Percentiles rank a stretch among this genome's conserved stretches.
These are phyloP conservation scores for Magallana nippona DNA, from an alignment of 2,888 invertebrate genomes.

Conservation along the genomic window DNA sequence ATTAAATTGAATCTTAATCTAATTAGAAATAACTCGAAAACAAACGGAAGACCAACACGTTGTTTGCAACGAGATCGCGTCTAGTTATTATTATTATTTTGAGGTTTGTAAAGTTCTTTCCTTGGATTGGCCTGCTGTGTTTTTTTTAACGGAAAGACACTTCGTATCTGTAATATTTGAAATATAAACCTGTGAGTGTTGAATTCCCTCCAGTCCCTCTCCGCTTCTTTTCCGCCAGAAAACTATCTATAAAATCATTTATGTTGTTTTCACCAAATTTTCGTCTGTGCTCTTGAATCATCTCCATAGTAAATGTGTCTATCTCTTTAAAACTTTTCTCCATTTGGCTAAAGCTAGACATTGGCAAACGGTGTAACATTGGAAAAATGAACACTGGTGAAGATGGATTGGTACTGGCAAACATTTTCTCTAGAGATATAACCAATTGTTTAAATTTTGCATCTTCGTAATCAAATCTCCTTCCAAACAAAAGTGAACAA, in stretches of 20 bases:
- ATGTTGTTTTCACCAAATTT: constrained; percentile 52
- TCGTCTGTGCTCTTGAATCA: constrained; percentile 48
- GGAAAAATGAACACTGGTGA: constrained; percentile 49
- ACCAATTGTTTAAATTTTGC: constrained; percentile 35
- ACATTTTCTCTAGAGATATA: neutral
- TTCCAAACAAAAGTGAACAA: constrained; percentile 48
- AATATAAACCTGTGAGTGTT: constrained; percentile 26
- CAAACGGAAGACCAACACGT: too few species aligned
- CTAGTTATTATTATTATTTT: too few species aligned
- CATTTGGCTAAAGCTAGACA: constrained; percentile 52
- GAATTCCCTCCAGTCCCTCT: neutral
- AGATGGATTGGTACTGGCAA: neutral
- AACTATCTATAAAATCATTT: constrained; percentile 59
- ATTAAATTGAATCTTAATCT: too few species aligned
- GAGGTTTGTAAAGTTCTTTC: too few species aligned
- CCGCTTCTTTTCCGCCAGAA: constrained; percentile 33
- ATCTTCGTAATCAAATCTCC: constrained; percentile 42
- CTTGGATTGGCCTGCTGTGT: too few species aligned
- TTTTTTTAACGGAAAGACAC: too few species aligned
- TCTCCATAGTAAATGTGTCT: constrained; percentile 39
- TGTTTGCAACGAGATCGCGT: too few species aligned
- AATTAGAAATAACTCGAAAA: too few species aligned
- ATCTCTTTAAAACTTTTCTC: constrained; percentile 41
- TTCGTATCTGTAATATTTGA: too few species aligned
- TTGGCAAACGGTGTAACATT: constrained; percentile 53